Evolutionary conservation across 2,797 vertebrate species (phyloP), one percentile per base, ranked within the genome.

Genomic region (Smutsia temminckii): DNA sequence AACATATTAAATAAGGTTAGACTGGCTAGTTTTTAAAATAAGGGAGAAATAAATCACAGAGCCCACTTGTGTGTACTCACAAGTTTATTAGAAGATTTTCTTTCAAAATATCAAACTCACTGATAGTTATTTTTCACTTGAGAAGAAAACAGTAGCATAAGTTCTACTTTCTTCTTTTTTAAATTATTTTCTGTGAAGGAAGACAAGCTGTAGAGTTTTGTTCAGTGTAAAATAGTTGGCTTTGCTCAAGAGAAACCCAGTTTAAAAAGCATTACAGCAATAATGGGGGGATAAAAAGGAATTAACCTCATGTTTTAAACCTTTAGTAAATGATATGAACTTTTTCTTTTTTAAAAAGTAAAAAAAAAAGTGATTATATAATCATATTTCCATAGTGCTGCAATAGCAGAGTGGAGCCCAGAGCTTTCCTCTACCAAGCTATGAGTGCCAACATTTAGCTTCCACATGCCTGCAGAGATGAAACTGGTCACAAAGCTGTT

Each of bases 211-310:
- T 57, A 74, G 49, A 79, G 8, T 68, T 95, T 94, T 63, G 8
- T 86, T 89, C 42, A 85, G 8, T 49, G 37, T 23, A 6, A 88
- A 97, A 29, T 46, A 6, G 0, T 51, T 95, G 75, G 49, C 79
- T 87, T 90, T 80, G 3, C 20, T 42, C 14, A 9, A 2, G 21
- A 64, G 66, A 97, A 93, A 40, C 12, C 5, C 1, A 57, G 17
- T 96, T 66, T 25, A 72, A 93, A 95, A 75, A 32, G 51, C 92
- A 59, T 64, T 88, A 71, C 0, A 57, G 14, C 10, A 4, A 10
- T 42, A 13, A 29, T 46, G 46, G 77, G 8, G 17, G 8, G 55
- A 86, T 93, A 91, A 84, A 77, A 27, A 27, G 77, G 2, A 72
- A 37, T 2, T 75, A 85, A 74, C 21, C 69, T 0, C 0, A 51